Percentiles rank a stretch among this genome's conserved stretches.
Conservation (phyloP, 53 echinoderm and acorn worm genomes). For the Paracentrotus lividus region DNA sequence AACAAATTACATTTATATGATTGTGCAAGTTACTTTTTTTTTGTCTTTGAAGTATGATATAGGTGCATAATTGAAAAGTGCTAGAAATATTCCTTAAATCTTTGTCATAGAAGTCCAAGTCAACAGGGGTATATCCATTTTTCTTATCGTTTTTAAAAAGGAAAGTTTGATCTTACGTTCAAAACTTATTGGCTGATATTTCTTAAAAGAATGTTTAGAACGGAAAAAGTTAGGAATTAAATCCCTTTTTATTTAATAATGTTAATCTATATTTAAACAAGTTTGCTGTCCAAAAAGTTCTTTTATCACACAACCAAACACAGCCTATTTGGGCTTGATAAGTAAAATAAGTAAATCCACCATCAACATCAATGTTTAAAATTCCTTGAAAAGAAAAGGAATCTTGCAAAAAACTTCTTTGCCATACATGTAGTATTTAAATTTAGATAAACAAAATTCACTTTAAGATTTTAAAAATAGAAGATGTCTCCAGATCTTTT, state of each 20-base stretch:
- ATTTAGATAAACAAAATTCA: not conserved
- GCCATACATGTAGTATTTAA: not conserved
- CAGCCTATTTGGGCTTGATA: not conserved
- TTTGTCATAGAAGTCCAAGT: slow-evolving; percentile 22
- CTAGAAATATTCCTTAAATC: slow-evolving; percentile 15
- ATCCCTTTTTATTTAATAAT: not conserved
- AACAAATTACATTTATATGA: not conserved
- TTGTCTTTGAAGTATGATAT: slow-evolving; percentile 17
- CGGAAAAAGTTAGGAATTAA: not conserved
- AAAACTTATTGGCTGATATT: not conserved
- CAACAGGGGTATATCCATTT: slow-evolving; percentile 44
- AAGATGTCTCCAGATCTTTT: not conserved
- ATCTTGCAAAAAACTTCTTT: not conserved
- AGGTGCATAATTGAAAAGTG: slow-evolving; percentile 16
- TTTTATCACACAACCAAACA: not conserved
- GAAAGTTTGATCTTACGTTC: not conserved
- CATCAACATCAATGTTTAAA: not conserved
- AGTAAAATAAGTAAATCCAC: not conserved
- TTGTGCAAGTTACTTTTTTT: not conserved
- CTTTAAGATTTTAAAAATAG: slow-evolving; percentile 10
- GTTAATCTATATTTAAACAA: not conserved
- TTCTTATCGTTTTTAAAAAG: not conserved
- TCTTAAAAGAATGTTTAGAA: slow-evolving; percentile 15
- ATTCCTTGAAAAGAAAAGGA: not conserved
- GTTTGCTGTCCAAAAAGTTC: not conserved